phyloP scores from a whole-genome alignment of 2,113 vertebrate genomes.

The Scytalopus superciliaris region DNA sequence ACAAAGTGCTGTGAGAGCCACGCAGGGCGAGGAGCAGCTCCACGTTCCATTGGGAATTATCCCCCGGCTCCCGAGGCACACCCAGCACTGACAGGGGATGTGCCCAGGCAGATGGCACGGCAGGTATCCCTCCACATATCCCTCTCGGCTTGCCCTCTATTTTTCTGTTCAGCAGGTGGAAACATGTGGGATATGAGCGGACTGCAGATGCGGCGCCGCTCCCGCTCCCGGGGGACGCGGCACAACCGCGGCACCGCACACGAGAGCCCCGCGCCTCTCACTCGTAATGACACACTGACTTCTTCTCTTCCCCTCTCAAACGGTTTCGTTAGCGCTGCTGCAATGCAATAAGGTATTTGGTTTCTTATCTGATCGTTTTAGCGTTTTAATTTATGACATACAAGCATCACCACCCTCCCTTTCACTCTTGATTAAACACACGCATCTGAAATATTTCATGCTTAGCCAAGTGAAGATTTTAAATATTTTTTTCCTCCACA shows the following conservation, averaged over 20 bases:
- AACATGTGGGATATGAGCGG: not conserved
- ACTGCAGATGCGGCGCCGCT: too few relatives aligned
- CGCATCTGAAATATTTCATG: not conserved
- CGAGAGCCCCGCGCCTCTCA: fast-evolving
- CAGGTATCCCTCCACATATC: not conserved
- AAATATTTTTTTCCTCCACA: not conserved
- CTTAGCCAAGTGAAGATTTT: conserved; percentile 44
- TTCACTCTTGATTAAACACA: conserved; percentile 55
- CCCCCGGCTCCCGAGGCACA: not conserved
- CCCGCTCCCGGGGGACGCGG: not conserved
- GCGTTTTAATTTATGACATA: conserved; percentile 54
- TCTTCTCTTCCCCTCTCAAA: not conserved
- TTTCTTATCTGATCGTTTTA: conserved; percentile 18
- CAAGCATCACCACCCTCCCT: conserved; percentile 73
- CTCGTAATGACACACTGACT: not conserved
- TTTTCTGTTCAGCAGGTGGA: not conserved
- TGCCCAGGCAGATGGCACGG: not conserved
- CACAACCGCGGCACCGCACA: not conserved
- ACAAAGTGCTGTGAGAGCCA: not conserved
- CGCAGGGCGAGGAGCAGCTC: not conserved
- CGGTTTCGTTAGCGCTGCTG: not conserved
- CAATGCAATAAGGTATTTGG: not conserved
- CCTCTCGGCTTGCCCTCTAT: not conserved
- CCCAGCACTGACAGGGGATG: fast-evolving
- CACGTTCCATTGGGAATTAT: not conserved